A percentile compares a stretch with the other conserved stretches of the same genome.
Conservation (phyloP, 2,888 invertebrate genomes). For the Dynastes hyllus region DNA sequence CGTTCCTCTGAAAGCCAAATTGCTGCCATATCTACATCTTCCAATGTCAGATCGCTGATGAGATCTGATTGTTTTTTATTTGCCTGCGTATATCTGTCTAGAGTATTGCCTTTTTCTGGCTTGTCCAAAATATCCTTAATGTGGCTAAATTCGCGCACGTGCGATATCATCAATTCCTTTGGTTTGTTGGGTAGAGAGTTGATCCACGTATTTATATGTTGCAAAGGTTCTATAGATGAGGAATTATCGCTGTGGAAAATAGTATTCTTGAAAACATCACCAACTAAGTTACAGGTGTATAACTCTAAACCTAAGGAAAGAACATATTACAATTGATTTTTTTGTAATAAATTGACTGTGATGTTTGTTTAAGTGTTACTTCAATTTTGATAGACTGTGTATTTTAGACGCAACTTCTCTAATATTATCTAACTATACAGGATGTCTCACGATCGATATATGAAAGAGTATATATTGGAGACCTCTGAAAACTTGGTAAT, state of each 20-base stretch:
- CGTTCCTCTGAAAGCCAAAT: conserved; percentile 45
- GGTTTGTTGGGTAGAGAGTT: conserved; percentile 35
- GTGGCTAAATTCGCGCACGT: conserved; percentile 43
- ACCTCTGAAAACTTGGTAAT: too few species aligned
- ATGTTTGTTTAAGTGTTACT: too few species aligned
- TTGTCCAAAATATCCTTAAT: conserved; percentile 35
- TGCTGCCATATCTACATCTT: conserved; percentile 43
- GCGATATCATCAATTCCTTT: conserved; percentile 29
- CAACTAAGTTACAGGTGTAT: conserved; percentile 47
- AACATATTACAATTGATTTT: too few species aligned
- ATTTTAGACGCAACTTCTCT: too few species aligned
- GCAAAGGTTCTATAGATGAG: neutral
- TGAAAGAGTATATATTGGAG: too few species aligned
- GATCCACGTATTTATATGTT: conserved; percentile 45
- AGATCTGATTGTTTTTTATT: conserved; percentile 36
- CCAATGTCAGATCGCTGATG: conserved; percentile 42
- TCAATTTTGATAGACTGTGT: too few species aligned
- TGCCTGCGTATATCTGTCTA: conserved; percentile 37
- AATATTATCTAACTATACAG: too few species aligned
- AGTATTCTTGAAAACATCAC: conserved; percentile 49
- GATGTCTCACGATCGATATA: too few species aligned
- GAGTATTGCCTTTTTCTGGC: neutral
- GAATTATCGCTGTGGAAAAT: neutral
- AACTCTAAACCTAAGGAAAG: conserved; percentile 39
- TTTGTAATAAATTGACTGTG: too few species aligned